Evolutionary conservation across 2,113 vertebrate genomes (phyloP).

Genomic region (Lophura nycthemera): DNA sequence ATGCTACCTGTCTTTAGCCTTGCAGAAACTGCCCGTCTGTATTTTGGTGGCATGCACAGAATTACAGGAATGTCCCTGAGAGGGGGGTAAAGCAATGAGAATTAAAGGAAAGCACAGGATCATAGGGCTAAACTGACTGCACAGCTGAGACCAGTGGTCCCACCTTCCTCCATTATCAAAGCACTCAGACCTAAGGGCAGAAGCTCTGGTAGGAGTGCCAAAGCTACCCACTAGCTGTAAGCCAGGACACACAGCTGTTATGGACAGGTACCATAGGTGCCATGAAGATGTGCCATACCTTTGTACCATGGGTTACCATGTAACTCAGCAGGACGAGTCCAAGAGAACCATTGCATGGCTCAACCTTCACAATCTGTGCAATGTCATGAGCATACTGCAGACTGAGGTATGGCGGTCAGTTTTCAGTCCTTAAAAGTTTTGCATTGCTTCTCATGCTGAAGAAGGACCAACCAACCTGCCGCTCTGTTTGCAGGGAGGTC

Average conservation of each 20-base stretch:
- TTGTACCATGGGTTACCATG: too few relatives aligned
- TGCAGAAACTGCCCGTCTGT: neutral
- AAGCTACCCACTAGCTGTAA: neutral
- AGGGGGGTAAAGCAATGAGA: neutral
- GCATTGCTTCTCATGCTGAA: neutral
- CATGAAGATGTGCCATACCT: neutral
- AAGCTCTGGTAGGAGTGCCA: neutral
- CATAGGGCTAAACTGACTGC: neutral
- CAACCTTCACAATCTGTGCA: neutral
- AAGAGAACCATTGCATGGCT: neutral
- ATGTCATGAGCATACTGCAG: fast-evolving
- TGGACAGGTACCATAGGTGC: fast-evolving
- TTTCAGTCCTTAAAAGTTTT: neutral
- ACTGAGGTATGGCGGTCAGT: fast-evolving
- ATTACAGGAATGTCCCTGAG: neutral
- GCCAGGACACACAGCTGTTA: neutral
- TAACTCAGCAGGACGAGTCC: neutral
- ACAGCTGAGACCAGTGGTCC: neutral
- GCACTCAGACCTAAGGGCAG: neutral
- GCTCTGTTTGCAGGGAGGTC: neutral
- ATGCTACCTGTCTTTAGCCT: slow-evolving; percentile 61
- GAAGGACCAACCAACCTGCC: neutral
- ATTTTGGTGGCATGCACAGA: neutral
- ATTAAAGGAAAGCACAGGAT: neutral
- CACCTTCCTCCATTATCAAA: neutral